phyloP scores from a whole-genome alignment of 2,113 vertebrate species.

The Calidris pygmaea region DNA sequence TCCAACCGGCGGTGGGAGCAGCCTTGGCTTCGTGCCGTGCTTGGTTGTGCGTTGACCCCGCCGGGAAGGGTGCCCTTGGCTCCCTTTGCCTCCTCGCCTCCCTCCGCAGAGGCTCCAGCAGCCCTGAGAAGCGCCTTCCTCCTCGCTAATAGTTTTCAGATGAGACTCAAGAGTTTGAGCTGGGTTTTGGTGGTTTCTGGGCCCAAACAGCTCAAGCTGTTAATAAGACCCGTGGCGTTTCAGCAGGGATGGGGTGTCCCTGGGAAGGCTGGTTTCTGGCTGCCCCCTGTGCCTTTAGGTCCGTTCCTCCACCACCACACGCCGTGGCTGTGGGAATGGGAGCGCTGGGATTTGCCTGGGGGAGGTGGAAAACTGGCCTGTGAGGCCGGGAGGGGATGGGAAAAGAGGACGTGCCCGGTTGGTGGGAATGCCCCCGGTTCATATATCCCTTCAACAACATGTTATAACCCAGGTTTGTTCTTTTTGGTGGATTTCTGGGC shows the following conservation, averaged over 20 bases:
- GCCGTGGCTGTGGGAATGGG: not conserved
- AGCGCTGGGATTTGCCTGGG: not conserved
- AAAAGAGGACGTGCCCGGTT: slow-evolving; percentile 17
- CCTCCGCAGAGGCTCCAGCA: not conserved
- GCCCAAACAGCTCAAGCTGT: not conserved
- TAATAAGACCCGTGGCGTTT: not conserved
- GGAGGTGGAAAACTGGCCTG: slow-evolving; percentile 22
- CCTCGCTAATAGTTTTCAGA: not conserved
- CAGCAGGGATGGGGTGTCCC: not conserved
- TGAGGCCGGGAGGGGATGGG: not conserved
- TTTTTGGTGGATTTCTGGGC: slow-evolving; percentile 40
- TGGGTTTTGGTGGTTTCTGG: not conserved
- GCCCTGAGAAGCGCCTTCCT: not conserved
- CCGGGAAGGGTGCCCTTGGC: not conserved
- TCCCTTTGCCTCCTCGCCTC: not conserved
- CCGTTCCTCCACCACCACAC: rapidly evolving
- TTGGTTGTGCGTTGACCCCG: not conserved
- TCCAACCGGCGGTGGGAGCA: not conserved
- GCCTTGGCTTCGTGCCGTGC: not conserved
- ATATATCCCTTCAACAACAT: not conserved
- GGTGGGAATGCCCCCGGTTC: slow-evolving; percentile 31
- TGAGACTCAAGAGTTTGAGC: not conserved
- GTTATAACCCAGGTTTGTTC: slow-evolving; percentile 22
- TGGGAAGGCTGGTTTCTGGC: not conserved
- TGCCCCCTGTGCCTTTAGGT: not conserved